Evolutionary conservation across 2,113 vertebrate genomes (phyloP).

Genomic region (Antechinus stuartii): DNA sequence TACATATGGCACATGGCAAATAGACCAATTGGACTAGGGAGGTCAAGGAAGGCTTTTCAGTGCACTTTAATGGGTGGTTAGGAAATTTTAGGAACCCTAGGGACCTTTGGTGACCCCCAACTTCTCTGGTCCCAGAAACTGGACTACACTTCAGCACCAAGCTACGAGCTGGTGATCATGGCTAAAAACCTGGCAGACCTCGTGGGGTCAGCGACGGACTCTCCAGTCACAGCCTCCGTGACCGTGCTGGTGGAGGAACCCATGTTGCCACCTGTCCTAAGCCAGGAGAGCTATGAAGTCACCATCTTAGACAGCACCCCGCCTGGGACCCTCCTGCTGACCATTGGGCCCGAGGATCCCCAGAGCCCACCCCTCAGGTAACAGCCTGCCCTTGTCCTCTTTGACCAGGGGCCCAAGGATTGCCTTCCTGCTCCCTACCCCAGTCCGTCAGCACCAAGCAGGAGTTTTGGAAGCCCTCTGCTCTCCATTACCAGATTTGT

Average conservation of each 20-base stretch:
- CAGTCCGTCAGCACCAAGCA: background rate
- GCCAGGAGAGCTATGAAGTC: conserved; percentile 65
- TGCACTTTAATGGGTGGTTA: background rate
- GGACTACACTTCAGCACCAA: conserved; percentile 65
- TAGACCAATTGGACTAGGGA: background rate
- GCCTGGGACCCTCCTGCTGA: conserved; percentile 67
- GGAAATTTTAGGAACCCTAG: background rate
- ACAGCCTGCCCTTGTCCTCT: background rate
- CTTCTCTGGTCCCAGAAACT: conserved; percentile 67
- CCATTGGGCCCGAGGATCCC: conserved; percentile 45
- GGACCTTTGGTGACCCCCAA: background rate
- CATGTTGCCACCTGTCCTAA: conserved; percentile 40
- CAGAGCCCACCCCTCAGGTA: conserved; percentile 65
- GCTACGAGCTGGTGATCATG: conserved; percentile 63
- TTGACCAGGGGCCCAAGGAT: background rate
- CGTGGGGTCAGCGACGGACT: conserved; percentile 59
- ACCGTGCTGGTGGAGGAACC: conserved; percentile 71
- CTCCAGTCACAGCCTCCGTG: conserved; percentile 72
- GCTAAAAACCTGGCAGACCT: conserved; percentile 50
- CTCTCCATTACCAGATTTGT: background rate
- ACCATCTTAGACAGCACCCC: conserved; percentile 57
- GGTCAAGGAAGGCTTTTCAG: background rate
- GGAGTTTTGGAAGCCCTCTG: background rate
- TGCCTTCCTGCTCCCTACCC: background rate
- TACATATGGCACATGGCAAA: background rate